Conservation (phyloP, 1,140 invertebrate species). For the Aphelenchoides besseyi region DNA sequence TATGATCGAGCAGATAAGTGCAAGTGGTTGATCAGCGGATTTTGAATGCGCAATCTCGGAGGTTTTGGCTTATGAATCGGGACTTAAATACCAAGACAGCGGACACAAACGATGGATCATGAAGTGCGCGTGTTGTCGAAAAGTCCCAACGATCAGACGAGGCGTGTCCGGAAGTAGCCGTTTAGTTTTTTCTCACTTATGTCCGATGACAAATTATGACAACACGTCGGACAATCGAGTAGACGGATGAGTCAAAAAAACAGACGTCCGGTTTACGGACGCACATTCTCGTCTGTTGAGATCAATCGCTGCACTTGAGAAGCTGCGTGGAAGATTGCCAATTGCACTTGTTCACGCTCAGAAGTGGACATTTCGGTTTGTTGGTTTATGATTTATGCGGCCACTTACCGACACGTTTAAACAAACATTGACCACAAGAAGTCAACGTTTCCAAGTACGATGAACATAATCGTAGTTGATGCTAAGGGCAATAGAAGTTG, state of each 20-base stretch:
- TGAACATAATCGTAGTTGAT: no score
- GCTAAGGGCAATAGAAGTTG: no score
- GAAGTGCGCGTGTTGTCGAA: conserved; percentile 1
- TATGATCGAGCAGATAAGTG: neutral
- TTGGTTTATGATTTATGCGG: neutral
- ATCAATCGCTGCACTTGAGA: neutral
- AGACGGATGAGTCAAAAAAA: no score
- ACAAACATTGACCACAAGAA: no score
- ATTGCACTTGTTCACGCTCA: no score
- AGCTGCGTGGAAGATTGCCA: no score
- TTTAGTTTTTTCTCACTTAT: neutral
- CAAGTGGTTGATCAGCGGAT: no score
- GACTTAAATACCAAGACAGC: neutral
- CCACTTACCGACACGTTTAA: neutral
- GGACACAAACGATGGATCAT: neutral
- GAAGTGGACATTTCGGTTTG: neutral
- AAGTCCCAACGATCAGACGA: neutral
- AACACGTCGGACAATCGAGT: no score
- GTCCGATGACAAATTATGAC: no score
- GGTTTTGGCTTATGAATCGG: neutral
- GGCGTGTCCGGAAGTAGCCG: neutral
- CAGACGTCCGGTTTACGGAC: conserved; percentile 1
- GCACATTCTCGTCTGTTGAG: no score
- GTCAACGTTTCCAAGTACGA: no score
- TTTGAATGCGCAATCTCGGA: neutral